These are phyloP conservation scores for Acanthurus tractus DNA, from an alignment of 2,797 vertebrate species.

Conservation along the genomic window DNA sequence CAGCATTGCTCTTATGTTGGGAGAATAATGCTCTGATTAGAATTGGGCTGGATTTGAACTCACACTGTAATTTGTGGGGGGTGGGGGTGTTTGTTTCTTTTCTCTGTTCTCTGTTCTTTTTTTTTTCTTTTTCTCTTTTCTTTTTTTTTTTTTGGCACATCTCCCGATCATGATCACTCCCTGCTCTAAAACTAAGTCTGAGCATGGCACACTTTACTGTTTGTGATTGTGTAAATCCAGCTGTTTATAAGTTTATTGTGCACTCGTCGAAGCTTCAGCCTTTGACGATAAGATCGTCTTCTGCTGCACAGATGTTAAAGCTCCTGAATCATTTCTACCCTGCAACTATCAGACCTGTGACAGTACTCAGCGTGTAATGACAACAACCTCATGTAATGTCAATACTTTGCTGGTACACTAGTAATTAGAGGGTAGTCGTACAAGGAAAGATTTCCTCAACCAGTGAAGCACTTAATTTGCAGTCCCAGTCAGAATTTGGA, in stretches of 20 bases:
- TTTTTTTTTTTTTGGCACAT: conserved; percentile 46
- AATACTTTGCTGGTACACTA: conserved; percentile 65
- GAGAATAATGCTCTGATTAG: conserved; percentile 67
- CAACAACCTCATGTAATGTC: conserved; percentile 69
- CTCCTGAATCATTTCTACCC: conserved; percentile 21
- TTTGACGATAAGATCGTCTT: conserved; percentile 35
- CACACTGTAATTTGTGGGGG: conserved; percentile 43
- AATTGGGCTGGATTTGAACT: conserved; percentile 48
- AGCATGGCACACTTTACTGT: conserved; percentile 6
- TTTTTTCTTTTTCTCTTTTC: conserved; percentile 25
- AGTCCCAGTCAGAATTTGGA: conserved; percentile 58
- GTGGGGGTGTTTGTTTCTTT: conserved; percentile 17
- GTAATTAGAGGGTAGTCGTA: conserved; percentile 78
- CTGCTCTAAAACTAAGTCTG: conserved; percentile 23
- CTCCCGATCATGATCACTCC: conserved; percentile 33
- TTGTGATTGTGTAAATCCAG: conserved; percentile 29
- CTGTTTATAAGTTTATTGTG: conserved; percentile 12
- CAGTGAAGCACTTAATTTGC: conserved; percentile 77
- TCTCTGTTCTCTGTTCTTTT: conserved; percentile 44
- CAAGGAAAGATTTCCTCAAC: conserved; percentile 71
- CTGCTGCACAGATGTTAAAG: conserved; percentile 33
- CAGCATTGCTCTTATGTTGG: conserved; percentile 56
- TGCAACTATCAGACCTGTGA: conserved; percentile 56
- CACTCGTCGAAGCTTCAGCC: conserved; percentile 22
- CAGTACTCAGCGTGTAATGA: conserved; percentile 66